These are phyloP conservation scores for Aquatica leii DNA, from an alignment of 2,888 invertebrate species.

Conservation along the genomic window DNA sequence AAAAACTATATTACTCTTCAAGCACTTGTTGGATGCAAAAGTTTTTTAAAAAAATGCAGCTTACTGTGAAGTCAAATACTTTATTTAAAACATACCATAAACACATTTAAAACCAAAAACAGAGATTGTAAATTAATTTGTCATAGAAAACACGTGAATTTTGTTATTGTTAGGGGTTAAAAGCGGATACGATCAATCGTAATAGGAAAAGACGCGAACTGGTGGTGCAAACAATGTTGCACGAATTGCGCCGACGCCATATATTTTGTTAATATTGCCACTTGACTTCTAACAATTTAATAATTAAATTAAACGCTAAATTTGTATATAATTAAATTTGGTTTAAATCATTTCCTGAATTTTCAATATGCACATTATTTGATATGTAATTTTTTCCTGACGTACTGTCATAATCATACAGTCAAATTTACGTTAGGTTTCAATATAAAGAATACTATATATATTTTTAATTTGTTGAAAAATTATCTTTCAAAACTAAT, in stretches of 20 bases:
- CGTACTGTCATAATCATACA: too few relatives aligned
- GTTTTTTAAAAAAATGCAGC: background rate
- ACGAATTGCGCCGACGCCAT: slow-evolving; percentile 37
- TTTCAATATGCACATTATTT: too few relatives aligned
- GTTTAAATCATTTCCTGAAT: too few relatives aligned
- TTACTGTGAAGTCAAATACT: background rate
- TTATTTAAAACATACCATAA: background rate
- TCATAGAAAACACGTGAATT: slow-evolving; percentile 24
- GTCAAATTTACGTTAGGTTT: too few relatives aligned
- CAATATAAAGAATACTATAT: too few relatives aligned
- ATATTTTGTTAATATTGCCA: too few relatives aligned
- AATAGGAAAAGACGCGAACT: slow-evolving; percentile 35
- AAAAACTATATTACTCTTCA: background rate
- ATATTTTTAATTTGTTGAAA: too few relatives aligned
- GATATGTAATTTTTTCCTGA: too few relatives aligned
- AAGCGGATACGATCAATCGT: slow-evolving; percentile 37
- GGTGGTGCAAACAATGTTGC: slow-evolving; percentile 24
- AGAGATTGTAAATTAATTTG: slow-evolving; percentile 9
- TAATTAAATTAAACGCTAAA: too few relatives aligned
- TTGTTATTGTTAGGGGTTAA: slow-evolving; percentile 15
- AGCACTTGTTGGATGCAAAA: slow-evolving; percentile 8
- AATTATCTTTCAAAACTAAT: too few relatives aligned
- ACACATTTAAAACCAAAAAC: background rate
- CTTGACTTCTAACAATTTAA: too few relatives aligned
- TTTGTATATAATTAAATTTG: too few relatives aligned